Base-by-base conservation (phyloP, 2,888 invertebrate species). In the Nemurella pictetii region DNA sequence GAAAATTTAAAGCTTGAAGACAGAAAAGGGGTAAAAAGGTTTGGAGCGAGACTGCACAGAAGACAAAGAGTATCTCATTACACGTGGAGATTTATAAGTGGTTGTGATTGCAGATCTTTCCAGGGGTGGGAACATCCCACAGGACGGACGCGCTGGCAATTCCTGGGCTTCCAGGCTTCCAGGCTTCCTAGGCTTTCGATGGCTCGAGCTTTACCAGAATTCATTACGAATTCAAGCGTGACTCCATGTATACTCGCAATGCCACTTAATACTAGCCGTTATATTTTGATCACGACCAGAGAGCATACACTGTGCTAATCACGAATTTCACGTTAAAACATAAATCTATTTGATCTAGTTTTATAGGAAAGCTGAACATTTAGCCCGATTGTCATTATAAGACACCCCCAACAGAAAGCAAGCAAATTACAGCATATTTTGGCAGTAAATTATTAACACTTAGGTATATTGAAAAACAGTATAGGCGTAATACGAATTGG, bases 11-110 rank as follows among this genome's bases (percentile, higher is more conserved):
- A 83, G 84, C 84, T 85, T 77, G 30, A 80, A 83, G 86, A 84
- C 84, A 77, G 74, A 75, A 83, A 35, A 27, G 78, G 27, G 36
- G 83, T 82, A 75, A 36, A 74, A 83, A 77, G 26, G 84, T 36
- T n/a, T 36, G 26, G 73, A 29, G 35, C 55, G 32, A 28, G 84
- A 30, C 28, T 72, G 83, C 81, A 80, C 84, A 80, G 85, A 81
- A 84, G 85, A 86, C 84, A 84, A 84, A 83, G 84, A 73, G 86
- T 36, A 85, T 86, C 86, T 86, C 86, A 86, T 86, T 86, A 86
- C 84, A 83, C 9, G 75, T 28, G 72, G 83, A 85, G 85, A 85
- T 86, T 85, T 86, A 86, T 85, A 77, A 85, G 84, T 75, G 84
- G 84, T 35, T 82, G 74, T 86, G 86, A 86, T 86, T 85, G 81